Percentiles rank a stretch among this genome's conserved stretches.
Evolutionary conservation across 2,113 vertebrate genomes (phyloP).

Genomic region (Antechinus stuartii): DNA sequence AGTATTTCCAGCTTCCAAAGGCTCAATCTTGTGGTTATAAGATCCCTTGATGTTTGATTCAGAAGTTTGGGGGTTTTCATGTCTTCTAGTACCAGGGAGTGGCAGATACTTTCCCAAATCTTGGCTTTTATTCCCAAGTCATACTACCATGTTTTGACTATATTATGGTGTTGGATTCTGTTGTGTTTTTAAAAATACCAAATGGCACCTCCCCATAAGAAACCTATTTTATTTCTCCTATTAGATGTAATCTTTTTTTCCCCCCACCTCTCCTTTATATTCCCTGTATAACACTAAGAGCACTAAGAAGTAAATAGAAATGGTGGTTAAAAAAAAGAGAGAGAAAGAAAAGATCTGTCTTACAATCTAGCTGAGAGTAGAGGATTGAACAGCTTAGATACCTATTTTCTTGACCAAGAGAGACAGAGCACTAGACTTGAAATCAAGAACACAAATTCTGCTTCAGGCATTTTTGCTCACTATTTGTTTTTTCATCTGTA

Average conservation of each 20-base stretch:
- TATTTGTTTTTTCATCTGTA: background rate
- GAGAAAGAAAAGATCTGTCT: background rate
- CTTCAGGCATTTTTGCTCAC: background rate
- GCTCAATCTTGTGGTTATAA: background rate
- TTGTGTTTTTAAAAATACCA: background rate
- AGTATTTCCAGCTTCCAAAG: background rate
- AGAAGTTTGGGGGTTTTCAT: background rate
- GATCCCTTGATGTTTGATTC: background rate
- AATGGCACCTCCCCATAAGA: fast-evolving
- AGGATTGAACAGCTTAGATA: constrained; percentile 25
- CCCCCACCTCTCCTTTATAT: background rate
- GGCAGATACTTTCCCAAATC: background rate
- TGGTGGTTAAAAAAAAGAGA: background rate
- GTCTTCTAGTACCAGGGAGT: constrained; percentile 33
- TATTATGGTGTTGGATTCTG: constrained; percentile 23
- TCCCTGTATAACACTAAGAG: background rate
- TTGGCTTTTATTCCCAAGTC: background rate
- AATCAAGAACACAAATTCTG: background rate
- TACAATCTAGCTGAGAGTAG: background rate
- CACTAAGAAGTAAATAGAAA: background rate
- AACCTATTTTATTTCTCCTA: background rate
- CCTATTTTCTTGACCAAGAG: constrained; percentile 56
- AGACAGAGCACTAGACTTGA: background rate
- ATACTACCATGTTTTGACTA: background rate
- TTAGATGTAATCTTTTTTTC: background rate